Evolutionary conservation across 2,888 invertebrate species (phyloP), one percentile per base, ranked within the genome.

Genomic region (Drosophila pegasa): DNA sequence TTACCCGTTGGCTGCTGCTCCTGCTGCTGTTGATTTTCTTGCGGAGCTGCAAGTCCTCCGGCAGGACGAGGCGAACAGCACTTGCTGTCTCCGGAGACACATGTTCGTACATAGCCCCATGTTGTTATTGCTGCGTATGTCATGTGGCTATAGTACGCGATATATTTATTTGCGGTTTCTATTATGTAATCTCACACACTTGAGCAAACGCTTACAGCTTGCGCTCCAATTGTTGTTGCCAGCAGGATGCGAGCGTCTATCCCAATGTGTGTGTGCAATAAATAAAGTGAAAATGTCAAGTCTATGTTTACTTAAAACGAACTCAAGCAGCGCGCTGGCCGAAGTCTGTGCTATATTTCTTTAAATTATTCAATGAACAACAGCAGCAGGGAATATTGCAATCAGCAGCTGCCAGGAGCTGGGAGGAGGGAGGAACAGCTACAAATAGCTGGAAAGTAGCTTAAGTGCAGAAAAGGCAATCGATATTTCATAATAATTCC

Each of bases 151-250:
- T 35, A 55, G 55, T 50, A 57, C 65, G 85, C 70, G 71, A 64
- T 85, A 64, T 78, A 88, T 85, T 87, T 89, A 87, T 87, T 80
- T 88, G 75, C 64, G 76, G 71, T 67, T 71, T 76, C 73, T 68
- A 78, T 86, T 88, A 78, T 71, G 74, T 76, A 82, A 82, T 85
- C 75, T 63, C 68, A 66, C 61, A 71, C 69, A 71, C 69, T 68
- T 72, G 71, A 75, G 63, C 40, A 71, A 71, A 61, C 65, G 68
- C 82, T 84, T 65, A 60, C 48, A 61, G 77, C 74, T 31, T 54
- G 60, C 57, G 58, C 51, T 45, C 50, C 31, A 22, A 20, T 51
- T 64, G 29, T 31, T 33, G 25, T 37, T 52, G 66, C 52, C 18
- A 41, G 40, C 55, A 67, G 72, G 57, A 75, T 66, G 62, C 47